Base-by-base conservation (phyloP, 23 tunicate species). In the Trididemnum clinides region DNA sequence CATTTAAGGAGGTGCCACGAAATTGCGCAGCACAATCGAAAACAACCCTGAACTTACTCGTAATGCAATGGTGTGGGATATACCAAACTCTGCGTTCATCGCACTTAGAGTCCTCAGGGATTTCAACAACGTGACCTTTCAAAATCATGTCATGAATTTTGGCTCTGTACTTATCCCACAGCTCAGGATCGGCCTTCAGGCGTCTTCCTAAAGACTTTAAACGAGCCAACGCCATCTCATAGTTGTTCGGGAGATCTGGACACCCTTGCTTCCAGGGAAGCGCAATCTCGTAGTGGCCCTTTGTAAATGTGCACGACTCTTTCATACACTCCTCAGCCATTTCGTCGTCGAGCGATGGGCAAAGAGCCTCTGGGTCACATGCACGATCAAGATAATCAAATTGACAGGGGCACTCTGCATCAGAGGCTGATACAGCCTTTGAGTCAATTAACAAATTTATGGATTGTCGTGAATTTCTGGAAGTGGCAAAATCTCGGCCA, bases 381-480 rank as follows among this genome's bases (percentile, higher is more conserved):
- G 66, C 66, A 59, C 66, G 66, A 59, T 59, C 66, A 4, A 66
- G 37, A 66, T 66, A 66, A 66, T 66, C 75, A 31, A 66, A 66
- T 66, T 66, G 37, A 66, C 75, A 66, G 4, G 75, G 75, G 37
- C 75, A 66, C 3, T 5, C 2, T 4, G 75, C 10, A 32, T 66
- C n/a, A 3, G n/a, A 4, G 4, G 22, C 36, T 6, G 75, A 5
- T 7, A 2, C 37, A 30, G 75, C 75, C n/a, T 31, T 15, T 4
- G 37, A 29, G 12, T 66, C 75, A 6, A 66, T 6, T n/a, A 66
- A 31, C 36, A 30, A 6, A 66, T 66, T 66, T 10, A 66, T 37
- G 2, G 7, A 5, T 29, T n/a, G n/a, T 3, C 75, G 37, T 29
- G 37, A 15, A 5, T 29, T 4, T 3, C n/a, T 37, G 6, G 75